Evolutionary conservation across 2,113 vertebrate species (phyloP), one percentile per base, ranked within the genome.

Genomic region (Illadopsis cleaveri): DNA sequence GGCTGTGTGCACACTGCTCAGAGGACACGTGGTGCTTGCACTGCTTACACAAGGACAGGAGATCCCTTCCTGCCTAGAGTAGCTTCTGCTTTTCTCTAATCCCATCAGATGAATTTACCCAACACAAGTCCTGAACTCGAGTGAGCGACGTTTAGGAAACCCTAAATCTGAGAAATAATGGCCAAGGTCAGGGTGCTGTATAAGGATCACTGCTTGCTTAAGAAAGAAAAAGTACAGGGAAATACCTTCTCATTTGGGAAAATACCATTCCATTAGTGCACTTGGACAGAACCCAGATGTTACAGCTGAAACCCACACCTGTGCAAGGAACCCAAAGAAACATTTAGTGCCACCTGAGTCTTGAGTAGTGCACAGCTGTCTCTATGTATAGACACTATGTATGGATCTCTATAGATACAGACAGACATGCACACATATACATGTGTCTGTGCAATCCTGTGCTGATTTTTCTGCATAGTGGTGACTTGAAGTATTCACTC

Each of bases 1-100:
- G 93, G 83, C 95, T 96, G 95, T 96, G 71, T 68, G 97, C 97
- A 91, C 96, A 35, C 70, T 76, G 97, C 97, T 97, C 97, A 93
- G 83, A 94, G 93, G 89, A 93, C 92, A 82, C 61, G 47, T 87
- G 68, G 95, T 86, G 97, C 96, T 96, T 94, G 96, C 94, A 82
- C 97, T 94, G 54, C 95, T 97, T 91, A 80, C 94, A 90, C 82
- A 75, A 86, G 87, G 95, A 84, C 94, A 82, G 37, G 42, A 73
- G 76, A 31, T 86, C 89, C 42, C 79, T 82, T 95, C 94, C 89
- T 66, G 37, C 78, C 33, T 47, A 40, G 65, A 65, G 88, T 65
- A 82, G 65, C 68, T 91, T 92, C 72, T 83, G 80, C 82, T 80
- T 94, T 71, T 93, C 72, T 62, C 71, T 60, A 10, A 84, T 37